Percentiles rank a stretch among this genome's conserved stretches.
Conservation (phyloP, 2,113 vertebrate genomes). For the Butorides virescens region DNA sequence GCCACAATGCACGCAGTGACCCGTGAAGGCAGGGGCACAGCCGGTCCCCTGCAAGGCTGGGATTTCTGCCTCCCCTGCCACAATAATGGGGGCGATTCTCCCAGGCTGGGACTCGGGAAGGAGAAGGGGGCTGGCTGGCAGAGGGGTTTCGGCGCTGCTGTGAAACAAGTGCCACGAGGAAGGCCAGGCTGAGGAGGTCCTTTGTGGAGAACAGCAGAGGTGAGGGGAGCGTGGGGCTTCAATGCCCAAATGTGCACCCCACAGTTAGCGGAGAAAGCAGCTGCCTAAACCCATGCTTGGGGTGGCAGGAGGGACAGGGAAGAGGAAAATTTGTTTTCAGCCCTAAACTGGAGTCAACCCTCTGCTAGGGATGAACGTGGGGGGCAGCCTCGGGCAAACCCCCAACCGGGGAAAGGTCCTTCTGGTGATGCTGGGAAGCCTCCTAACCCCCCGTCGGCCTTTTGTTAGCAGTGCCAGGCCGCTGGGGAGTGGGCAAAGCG, state of each 20-base stretch:
- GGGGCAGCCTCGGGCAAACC: background rate
- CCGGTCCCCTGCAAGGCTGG: background rate
- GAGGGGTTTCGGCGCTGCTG: background rate
- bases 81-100: background rate
- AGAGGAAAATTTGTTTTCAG: background rate
- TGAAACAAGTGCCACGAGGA: background rate
- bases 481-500: background rate
- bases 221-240: background rate
- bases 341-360: background rate
- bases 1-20: background rate
- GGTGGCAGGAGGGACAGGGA: background rate
- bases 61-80: background rate
- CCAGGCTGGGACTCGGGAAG: background rate
- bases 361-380: background rate
- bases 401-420: background rate
- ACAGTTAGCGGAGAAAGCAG: accelerated
- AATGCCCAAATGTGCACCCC: background rate
- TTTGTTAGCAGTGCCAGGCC: background rate
- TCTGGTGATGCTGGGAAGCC: background rate
- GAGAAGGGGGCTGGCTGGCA: background rate
- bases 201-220: background rate
- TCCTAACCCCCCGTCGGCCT: background rate
- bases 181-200: background rate
- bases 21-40: background rate
- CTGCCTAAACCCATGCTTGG: background rate